Evolutionary conservation across 2,113 vertebrate genomes (phyloP), one percentile per base, ranked within the genome.

Genomic region (Amphiprion ocellaris): DNA sequence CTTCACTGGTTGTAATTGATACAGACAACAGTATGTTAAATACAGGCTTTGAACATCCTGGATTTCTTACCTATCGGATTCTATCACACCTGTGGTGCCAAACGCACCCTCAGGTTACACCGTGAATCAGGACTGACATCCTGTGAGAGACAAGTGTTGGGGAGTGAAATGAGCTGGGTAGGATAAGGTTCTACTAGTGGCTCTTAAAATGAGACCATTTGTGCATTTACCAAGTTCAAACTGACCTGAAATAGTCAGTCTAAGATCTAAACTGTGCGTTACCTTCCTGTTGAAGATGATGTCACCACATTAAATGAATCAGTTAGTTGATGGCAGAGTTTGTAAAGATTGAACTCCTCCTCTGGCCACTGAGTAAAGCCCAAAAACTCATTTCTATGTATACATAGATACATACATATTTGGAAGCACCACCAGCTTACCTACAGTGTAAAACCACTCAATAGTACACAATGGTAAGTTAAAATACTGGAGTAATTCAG

Each of bases 71-170:
- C 44, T 24, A 56, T 5, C 11, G 37, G 17, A 17, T 62, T 58
- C 24, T 55, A 26, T 14, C 10, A 53, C 37, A 80, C 65, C 59
- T 44, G 58, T 19, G 28, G 39, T 47, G 64, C 19, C 5, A 14
- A 41, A 68, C 53, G 56, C 12, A 56, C 65, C 30, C 66, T 83
- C 60, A 61, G 56, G 50, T 74, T 74, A 41, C 55, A 60, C n/a
- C 28, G 41, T 1, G 4, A 24, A 58, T 77, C 59, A 53, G 28
- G 59, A 39, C 7, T 41, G 23, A 30, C n/a, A 44, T 19, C 62
- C 53, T 21, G 46, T 66, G 9, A 74, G 46, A n/a, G 21, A 56
- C 30, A 54, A 69, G 50, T 60, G 56, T 26, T 28, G 26, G 54
- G 65, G 41, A 56, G 56, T 71, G 50, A 82, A 44, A 54, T 64